These are phyloP conservation scores for Sarcophaga rosellei DNA, from an alignment of 2,888 invertebrate genomes.

Conservation along the genomic window DNA sequence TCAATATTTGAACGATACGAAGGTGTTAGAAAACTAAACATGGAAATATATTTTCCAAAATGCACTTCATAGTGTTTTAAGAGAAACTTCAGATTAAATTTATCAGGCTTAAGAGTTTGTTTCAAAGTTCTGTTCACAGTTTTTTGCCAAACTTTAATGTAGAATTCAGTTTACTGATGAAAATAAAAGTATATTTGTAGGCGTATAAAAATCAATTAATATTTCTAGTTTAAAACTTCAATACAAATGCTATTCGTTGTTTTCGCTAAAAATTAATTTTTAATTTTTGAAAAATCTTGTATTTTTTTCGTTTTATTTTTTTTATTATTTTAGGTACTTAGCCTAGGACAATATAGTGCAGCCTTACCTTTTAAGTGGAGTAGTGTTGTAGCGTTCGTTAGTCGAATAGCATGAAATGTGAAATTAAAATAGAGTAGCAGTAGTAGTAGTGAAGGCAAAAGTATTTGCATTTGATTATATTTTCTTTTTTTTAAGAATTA, in stretches of 20 bases:
- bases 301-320: too few species aligned
- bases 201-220: neutral
- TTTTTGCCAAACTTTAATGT: neutral
- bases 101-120: too few species aligned
- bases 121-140: neutral
- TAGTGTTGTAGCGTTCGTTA: slow-evolving; percentile 36
- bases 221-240: neutral
- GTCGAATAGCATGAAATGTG: slow-evolving; percentile 39
- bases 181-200: neutral
- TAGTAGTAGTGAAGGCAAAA: slow-evolving; percentile 47
- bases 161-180: neutral
- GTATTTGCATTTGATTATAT: slow-evolving; percentile 63
- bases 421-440: slow-evolving; percentile 64
- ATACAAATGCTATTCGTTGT: too few species aligned
- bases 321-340: too few species aligned
- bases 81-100: too few species aligned
- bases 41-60: too few species aligned
- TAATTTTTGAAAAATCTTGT: too few species aligned
- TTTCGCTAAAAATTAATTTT: too few species aligned
- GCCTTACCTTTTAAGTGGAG: slow-evolving; percentile 58
- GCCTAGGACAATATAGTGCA: neutral
- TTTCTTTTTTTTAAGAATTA: slow-evolving; percentile 19
- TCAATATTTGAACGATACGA: too few species aligned
- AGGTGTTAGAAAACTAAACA: too few species aligned
- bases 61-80: too few species aligned